phyloP scores from a whole-genome alignment of 2,113 vertebrate species.

The Acrocephalus arundinaceus region DNA sequence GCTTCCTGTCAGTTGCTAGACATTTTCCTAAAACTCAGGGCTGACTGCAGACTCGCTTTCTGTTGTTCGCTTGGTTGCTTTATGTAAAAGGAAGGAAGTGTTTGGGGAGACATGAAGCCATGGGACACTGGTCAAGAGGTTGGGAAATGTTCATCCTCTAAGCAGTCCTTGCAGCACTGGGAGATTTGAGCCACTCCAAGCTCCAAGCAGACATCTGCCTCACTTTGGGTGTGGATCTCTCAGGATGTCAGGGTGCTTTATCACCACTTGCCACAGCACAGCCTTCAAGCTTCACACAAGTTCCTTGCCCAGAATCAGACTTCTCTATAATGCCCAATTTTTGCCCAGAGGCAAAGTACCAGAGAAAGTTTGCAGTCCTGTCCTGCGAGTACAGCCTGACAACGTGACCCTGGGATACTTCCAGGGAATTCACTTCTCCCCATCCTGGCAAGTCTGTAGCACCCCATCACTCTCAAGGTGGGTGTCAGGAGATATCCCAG shows the following conservation, averaged over 20 bases:
- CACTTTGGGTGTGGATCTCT: neutral
- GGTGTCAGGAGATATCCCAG: neutral
- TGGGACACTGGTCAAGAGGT: fast-evolving
- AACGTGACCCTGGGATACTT: fast-evolving
- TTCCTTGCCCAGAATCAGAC: fast-evolving
- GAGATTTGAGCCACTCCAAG: neutral
- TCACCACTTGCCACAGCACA: fast-evolving
- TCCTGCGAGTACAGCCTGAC: neutral
- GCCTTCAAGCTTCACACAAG: neutral
- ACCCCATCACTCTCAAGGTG: neutral
- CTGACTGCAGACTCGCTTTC: neutral
- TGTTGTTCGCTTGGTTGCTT: neutral
- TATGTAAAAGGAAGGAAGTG: neutral
- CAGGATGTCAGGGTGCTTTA: neutral
- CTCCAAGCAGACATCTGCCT: neutral
- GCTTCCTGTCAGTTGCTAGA: neutral
- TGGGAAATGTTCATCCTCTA: neutral
- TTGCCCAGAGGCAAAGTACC: neutral
- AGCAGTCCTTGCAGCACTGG: neutral
- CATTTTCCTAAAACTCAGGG: neutral
- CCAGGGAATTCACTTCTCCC: neutral
- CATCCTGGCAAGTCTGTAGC: neutral
- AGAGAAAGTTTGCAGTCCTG: neutral
- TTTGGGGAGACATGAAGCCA: neutral
- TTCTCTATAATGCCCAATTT: neutral